A percentile compares a stretch with the other conserved stretches of the same genome.
Evolutionary conservation across 2,113 vertebrate genomes (phyloP).

Genomic region (Ancistrus triradiatus): DNA sequence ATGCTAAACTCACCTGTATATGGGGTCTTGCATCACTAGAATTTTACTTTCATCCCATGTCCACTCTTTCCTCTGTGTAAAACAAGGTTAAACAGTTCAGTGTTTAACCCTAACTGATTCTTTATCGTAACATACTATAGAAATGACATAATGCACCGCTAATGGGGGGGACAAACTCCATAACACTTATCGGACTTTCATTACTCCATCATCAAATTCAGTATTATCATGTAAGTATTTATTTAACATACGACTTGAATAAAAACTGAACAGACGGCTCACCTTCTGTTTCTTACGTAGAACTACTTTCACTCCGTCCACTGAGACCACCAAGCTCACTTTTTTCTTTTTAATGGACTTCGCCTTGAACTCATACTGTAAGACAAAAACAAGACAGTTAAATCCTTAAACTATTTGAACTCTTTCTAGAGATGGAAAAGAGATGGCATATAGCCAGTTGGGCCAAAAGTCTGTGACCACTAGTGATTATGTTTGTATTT

Average conservation of each 20-base stretch:
- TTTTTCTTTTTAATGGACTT: conserved; percentile 89
- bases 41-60: conserved; percentile 79
- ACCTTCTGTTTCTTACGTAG: conserved; percentile 83
- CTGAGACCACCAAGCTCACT: conserved; percentile 82
- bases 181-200: no score
- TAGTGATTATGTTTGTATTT: no score
- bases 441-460: no score
- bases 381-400: conserved; percentile 25
- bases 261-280: neutral
- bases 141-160: no score
- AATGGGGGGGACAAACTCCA: no score
- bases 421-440: neutral
- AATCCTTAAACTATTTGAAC: neutral
- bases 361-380: conserved; percentile 88
- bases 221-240: neutral
- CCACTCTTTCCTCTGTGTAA: conserved; percentile 79
- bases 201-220: neutral
- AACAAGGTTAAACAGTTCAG: neutral
- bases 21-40: conserved; percentile 78
- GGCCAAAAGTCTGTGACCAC: no score
- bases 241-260: no score
- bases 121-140: no score
- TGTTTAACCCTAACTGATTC: no score
- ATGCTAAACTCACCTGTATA: conserved; percentile 69
- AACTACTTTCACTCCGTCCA: conserved; percentile 76